phyloP scores from a whole-genome alignment of 2,797 vertebrate genomes.

The Pseudomugil gertrudae region DNA sequence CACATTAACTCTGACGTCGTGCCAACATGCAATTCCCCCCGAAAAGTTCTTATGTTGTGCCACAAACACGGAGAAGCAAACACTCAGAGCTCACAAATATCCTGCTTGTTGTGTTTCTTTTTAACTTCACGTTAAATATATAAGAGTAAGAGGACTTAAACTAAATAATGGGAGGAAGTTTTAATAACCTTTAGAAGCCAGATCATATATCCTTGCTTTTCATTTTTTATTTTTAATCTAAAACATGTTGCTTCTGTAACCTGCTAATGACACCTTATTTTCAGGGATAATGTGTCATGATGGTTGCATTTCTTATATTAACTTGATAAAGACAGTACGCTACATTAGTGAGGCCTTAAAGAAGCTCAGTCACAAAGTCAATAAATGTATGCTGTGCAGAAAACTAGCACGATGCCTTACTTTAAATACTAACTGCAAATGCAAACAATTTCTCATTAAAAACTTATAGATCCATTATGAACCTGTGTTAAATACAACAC shows the following conservation, averaged over 20 bases:
- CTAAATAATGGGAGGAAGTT: neutral
- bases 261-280: constrained; percentile 19
- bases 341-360: constrained; percentile 3
- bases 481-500: no score
- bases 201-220: neutral
- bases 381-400: neutral
- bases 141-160: neutral
- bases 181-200: neutral
- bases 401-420: neutral
- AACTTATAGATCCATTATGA: no score
- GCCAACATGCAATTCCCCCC: neutral
- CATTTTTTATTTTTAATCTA: neutral
- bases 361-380: neutral
- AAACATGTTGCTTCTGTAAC: constrained; percentile 10
- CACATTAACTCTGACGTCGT: neutral
- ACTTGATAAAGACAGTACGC: constrained; percentile 9
- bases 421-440: neutral
- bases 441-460: neutral
- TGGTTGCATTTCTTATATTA: constrained; percentile 26
- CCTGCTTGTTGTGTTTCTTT: neutral
- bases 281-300: constrained; percentile 27
- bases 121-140: neutral
- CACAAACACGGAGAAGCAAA: neutral
- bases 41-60: neutral
- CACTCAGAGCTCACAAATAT: neutral